Percentiles rank a stretch among this genome's conserved stretches.
These are phyloP conservation scores for Pogona vitticeps DNA, from an alignment of 2,113 vertebrate species.

Conservation along the genomic window DNA sequence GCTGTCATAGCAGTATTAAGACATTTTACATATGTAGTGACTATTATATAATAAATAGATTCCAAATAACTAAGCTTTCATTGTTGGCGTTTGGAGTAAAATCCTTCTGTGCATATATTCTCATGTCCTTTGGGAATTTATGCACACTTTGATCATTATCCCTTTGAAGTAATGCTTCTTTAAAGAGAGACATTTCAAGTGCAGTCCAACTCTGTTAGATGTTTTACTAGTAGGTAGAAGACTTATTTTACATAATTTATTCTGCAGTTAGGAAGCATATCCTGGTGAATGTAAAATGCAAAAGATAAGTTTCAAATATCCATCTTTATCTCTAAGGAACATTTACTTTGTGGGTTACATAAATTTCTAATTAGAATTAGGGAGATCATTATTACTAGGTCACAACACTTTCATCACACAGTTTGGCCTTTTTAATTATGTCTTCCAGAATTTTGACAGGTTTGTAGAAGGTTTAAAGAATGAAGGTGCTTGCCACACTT, in stretches of 20 bases:
- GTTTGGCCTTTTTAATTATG: neutral
- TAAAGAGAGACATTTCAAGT: slow-evolving; percentile 80
- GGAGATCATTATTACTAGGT: neutral
- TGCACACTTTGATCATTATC: slow-evolving; percentile 85
- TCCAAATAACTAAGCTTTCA: slow-evolving; percentile 79
- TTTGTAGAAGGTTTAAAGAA: neutral
- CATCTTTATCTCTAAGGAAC: slow-evolving; percentile 24
- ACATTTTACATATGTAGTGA: slow-evolving; percentile 60
- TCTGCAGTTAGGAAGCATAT: slow-evolving; percentile 64
- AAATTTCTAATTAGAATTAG: slow-evolving; percentile 13
- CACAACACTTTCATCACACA: neutral
- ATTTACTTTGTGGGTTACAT: slow-evolving; percentile 28
- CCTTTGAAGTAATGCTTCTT: slow-evolving; percentile 88
- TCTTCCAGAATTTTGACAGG: neutral
- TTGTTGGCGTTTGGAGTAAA: slow-evolving; percentile 77
- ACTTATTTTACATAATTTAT: slow-evolving; percentile 81
- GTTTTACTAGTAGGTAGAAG: slow-evolving; percentile 69
- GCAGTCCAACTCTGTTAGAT: slow-evolving; percentile 80
- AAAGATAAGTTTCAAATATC: slow-evolving; percentile 47
- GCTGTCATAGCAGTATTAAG: slow-evolving; percentile 73
- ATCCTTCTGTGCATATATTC: slow-evolving; percentile 74
- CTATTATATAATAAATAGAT: slow-evolving; percentile 67
- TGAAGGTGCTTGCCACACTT: neutral
- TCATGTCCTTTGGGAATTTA: slow-evolving; percentile 78
- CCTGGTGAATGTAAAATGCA: slow-evolving; percentile 49